A percentile compares a stretch with the other conserved stretches of the same genome.
Conservation (phyloP, 2,888 invertebrate genomes). For the Machimus atricapillus region DNA sequence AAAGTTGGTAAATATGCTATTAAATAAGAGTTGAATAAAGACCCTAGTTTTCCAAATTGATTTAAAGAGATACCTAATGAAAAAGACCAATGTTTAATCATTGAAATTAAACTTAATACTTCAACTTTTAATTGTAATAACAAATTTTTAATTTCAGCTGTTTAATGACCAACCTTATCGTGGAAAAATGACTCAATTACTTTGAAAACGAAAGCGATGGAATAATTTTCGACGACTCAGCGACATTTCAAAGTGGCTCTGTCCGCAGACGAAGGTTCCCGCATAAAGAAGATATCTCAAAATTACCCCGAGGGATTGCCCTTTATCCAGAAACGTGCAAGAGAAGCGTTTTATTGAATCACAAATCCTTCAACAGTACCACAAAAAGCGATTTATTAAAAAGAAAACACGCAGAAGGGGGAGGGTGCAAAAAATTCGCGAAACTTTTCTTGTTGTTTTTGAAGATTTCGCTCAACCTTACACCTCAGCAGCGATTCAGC, state of each 20-base stretch:
- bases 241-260: not conserved
- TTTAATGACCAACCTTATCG: not conserved
- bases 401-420: conserved; percentile 25
- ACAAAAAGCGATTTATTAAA: conserved; percentile 45
- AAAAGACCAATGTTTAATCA: not conserved
- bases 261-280: not conserved
- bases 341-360: conserved; percentile 39
- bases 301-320: conserved; percentile 25
- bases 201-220: not conserved
- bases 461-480: conserved; percentile 37
- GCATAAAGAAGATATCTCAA: conserved; percentile 1
- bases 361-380: conserved; percentile 43
- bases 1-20: not conserved
- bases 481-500: conserved; percentile 33
- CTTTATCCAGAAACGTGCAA: conserved; percentile 2
- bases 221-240: not conserved
- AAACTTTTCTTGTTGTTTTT: conserved; percentile 33
- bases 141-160: not conserved
- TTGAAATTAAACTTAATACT: not conserved
- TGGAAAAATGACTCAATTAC: not conserved
- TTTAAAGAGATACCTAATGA: not conserved
- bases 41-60: not conserved
- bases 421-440: conserved; percentile 21
- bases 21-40: not conserved
- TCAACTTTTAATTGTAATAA: not conserved